These are phyloP conservation scores for Bubo bubo DNA, from an alignment of 2,113 vertebrate species.

Conservation along the genomic window DNA sequence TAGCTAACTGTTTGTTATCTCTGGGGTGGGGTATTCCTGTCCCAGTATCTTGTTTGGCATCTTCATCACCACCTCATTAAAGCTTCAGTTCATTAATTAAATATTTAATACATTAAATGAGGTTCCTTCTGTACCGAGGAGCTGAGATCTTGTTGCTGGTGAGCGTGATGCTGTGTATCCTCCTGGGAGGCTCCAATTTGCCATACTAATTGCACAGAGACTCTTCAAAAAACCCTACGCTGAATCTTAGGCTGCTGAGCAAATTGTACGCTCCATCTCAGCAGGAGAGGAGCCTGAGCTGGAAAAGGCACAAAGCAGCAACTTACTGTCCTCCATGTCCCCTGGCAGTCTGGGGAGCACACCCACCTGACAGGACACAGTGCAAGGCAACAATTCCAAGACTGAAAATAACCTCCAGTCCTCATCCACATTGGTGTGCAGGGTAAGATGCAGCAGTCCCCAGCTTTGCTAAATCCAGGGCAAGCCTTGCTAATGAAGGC, in stretches of 20 bases:
- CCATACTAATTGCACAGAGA: slow-evolving; percentile 74
- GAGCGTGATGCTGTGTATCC: slow-evolving; percentile 59
- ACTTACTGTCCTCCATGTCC: neutral
- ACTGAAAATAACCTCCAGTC: neutral
- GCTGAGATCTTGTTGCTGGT: slow-evolving; percentile 67
- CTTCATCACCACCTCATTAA: slow-evolving; percentile 75
- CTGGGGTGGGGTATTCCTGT: slow-evolving; percentile 43
- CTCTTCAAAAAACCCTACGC: slow-evolving; percentile 63
- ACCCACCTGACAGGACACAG: neutral
- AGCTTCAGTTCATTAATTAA: slow-evolving; percentile 75
- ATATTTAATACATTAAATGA: slow-evolving; percentile 76
- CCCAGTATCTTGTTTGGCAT: slow-evolving; percentile 63
- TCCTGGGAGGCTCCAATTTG: slow-evolving; percentile 76
- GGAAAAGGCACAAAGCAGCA: neutral
- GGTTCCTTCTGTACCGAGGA: slow-evolving; percentile 62
- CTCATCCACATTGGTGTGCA: neutral
- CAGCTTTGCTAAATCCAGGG: neutral
- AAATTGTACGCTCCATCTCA: slow-evolving; percentile 7
- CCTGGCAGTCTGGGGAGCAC: neutral
- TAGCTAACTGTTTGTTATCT: slow-evolving; percentile 33
- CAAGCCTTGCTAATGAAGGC: neutral
- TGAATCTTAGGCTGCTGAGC: slow-evolving; percentile 62
- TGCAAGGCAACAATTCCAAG: neutral
- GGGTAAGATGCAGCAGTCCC: neutral
- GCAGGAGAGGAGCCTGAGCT: slow-evolving; percentile 29